phyloP scores from a whole-genome alignment of 92 coral and sea anemone species.

The Umimayanthus kanabou region DNA sequence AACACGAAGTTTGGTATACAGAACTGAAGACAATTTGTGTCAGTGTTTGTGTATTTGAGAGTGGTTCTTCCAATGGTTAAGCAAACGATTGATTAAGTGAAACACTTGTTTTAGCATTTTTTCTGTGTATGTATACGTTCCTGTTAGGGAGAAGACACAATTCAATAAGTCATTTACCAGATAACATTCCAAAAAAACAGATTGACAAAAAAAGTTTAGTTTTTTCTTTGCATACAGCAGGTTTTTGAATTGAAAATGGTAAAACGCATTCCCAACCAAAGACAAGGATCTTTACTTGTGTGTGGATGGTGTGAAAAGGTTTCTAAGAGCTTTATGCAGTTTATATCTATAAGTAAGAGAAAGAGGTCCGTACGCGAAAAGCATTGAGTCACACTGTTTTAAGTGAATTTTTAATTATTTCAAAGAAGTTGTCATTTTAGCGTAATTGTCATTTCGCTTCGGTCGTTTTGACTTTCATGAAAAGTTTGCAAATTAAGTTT shows the following conservation, averaged over 20 bases:
- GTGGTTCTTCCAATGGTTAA: background rate
- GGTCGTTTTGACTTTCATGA: background rate
- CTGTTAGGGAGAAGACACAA: too few relatives aligned
- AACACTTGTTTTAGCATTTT: background rate
- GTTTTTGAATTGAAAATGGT: background rate
- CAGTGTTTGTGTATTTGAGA: background rate
- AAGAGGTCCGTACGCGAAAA: background rate
- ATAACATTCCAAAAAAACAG: background rate
- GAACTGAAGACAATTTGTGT: background rate
- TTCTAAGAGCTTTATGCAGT: too few relatives aligned
- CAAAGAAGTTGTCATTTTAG: background rate
- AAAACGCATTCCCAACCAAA: background rate
- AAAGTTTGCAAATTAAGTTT: slow-evolving; percentile 20
- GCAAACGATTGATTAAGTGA: background rate
- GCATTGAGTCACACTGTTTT: background rate
- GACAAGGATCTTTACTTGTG: background rate
- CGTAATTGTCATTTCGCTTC: background rate
- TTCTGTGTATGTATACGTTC: background rate
- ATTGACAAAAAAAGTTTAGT: background rate
- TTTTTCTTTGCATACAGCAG: background rate
- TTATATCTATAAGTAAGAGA: background rate
- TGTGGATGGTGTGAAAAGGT: too few relatives aligned
- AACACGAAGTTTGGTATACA: background rate
- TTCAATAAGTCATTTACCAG: too few relatives aligned
- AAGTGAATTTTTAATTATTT: background rate